These are phyloP conservation scores for Macrotus californicus DNA, from an alignment of 2,113 vertebrate species.

Conservation along the genomic window DNA sequence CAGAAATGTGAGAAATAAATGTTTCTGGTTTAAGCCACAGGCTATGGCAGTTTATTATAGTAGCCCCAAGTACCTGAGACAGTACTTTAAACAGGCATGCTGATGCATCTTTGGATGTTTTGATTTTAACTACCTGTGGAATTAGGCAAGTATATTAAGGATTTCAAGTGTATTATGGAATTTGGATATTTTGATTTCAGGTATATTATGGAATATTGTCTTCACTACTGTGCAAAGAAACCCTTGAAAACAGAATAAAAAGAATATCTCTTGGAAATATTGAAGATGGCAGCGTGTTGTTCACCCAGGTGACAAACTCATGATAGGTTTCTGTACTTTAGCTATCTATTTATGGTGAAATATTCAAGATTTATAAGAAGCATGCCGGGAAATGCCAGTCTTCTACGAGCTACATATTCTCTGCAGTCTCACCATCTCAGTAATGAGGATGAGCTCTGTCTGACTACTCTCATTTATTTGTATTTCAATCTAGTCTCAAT, in stretches of 20 bases:
- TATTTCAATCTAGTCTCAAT: background rate
- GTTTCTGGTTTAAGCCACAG: background rate
- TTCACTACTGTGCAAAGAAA: background rate
- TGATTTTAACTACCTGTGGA: background rate
- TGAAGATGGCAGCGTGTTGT: background rate
- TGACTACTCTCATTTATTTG: conserved; percentile 11
- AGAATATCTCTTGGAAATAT: background rate
- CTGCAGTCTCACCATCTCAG: background rate
- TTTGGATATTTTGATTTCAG: background rate
- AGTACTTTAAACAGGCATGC: background rate
- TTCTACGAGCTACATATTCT: background rate
- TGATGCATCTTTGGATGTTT: background rate
- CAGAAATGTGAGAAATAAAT: background rate
- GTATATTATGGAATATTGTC: background rate
- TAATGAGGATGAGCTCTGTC: background rate
- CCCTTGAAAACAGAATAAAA: background rate
- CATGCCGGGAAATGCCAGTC: conserved; percentile 11
- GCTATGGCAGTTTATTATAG: background rate
- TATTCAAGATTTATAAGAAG: background rate
- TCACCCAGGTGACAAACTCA: background rate
- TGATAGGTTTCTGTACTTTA: background rate
- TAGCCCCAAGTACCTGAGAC: background rate
- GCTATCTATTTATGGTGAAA: background rate
- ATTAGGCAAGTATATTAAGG: background rate
- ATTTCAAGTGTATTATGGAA: background rate